Percentiles rank a stretch among this genome's conserved stretches.
Evolutionary conservation across 2,888 invertebrate genomes (phyloP).

Genomic region (Plebejus melissa): DNA sequence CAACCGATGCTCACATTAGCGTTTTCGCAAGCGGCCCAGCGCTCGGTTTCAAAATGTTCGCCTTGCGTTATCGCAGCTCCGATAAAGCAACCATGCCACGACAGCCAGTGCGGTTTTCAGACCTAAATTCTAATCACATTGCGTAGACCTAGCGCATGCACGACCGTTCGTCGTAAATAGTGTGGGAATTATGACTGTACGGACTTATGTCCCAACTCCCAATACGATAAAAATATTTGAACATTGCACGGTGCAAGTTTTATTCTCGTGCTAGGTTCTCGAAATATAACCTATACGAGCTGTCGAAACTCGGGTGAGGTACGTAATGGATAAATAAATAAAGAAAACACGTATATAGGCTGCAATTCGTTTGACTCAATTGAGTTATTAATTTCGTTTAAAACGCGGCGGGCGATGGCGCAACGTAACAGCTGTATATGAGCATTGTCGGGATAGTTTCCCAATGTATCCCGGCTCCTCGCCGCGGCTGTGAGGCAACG

Average conservation of each 20-base stretch:
- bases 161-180: conserved; percentile 17
- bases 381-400: conserved; percentile 25
- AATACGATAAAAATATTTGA: conserved; percentile 1
- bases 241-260: neutral
- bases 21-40: conserved; percentile 79
- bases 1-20: conserved; percentile 78
- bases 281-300: conserved; percentile 1
- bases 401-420: conserved; percentile 45
- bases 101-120: conserved; percentile 65
- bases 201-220: neutral
- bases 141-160: conserved; percentile 33
- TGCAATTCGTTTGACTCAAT: conserved; percentile 26
- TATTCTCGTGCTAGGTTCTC: neutral
- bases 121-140: conserved; percentile 58
- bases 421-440: conserved; percentile 65
- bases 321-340: conserved; percentile 13
- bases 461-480: conserved; percentile 75
- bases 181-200: conserved; percentile 18
- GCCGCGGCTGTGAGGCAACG: conserved; percentile 61
- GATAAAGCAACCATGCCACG: conserved; percentile 69
- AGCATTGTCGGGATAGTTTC: conserved; percentile 74
- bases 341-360: conserved; percentile 26
- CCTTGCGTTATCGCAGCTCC: conserved; percentile 74
- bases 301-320: conserved; percentile 2
- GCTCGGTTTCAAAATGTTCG: conserved; percentile 75